Evolutionary conservation across 2,797 vertebrate species (phyloP).

Genomic region (Pangasius djambal): DNA sequence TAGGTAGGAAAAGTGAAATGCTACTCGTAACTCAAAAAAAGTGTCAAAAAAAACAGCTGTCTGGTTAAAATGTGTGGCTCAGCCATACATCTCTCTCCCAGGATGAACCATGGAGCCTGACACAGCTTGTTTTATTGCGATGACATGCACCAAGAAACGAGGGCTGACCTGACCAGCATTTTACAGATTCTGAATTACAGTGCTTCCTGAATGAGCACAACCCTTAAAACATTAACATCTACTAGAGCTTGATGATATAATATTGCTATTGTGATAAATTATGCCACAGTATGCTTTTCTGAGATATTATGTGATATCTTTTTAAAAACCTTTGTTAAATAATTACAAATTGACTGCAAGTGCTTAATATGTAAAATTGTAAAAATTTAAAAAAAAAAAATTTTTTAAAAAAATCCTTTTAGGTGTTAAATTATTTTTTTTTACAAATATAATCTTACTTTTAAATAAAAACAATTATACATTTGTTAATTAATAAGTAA

Average conservation of each 20-base stretch:
- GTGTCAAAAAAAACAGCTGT: neutral
- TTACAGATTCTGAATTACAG: neutral
- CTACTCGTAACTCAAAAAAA: too few relatives aligned
- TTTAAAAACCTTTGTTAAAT: too few relatives aligned
- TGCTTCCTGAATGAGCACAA: neutral
- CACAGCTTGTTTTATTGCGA: neutral
- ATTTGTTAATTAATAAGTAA: neutral
- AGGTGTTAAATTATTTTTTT: neutral
- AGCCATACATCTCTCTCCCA: neutral
- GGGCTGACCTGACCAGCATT: neutral
- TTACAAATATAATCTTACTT: too few relatives aligned
- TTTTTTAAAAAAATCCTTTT: too few relatives aligned
- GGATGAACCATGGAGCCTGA: neutral
- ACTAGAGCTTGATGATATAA: neutral
- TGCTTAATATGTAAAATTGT: neutral
- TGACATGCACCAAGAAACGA: neutral
- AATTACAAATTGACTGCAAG: neutral
- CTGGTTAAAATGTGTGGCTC: neutral
- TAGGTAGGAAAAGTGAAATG: neutral
- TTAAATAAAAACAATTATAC: too few relatives aligned
- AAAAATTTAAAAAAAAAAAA: neutral
- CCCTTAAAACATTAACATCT: neutral
- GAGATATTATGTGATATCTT: neutral
- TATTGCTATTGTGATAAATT: neutral
- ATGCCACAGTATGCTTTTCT: neutral